phyloP scores from a whole-genome alignment of 2,888 invertebrate genomes.

The Athalia rosae region DNA sequence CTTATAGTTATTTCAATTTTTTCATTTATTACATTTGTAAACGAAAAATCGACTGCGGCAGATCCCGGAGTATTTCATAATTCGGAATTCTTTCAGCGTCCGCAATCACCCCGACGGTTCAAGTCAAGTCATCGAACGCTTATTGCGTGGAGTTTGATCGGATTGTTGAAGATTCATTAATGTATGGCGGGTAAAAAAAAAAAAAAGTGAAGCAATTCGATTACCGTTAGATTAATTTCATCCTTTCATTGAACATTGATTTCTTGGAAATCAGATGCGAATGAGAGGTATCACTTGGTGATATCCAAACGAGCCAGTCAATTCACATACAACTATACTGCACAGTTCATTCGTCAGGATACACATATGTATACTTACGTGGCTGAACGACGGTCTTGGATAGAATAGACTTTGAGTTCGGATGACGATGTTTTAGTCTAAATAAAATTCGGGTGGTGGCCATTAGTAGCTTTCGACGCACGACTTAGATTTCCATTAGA shows the following conservation, averaged over 20 bases:
- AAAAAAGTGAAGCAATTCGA: constrained; percentile 21
- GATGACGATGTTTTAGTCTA: constrained; percentile 8
- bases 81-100: neutral
- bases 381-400: neutral
- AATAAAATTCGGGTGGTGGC: constrained; percentile 31
- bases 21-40: too few species aligned
- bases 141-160: neutral
- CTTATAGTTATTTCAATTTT: too few species aligned
- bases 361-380: constrained; percentile 4
- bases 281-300: neutral
- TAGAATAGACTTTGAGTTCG: constrained; percentile 4
- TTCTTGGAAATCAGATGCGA: constrained; percentile 28
- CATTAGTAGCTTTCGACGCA: constrained; percentile 48
- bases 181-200: neutral
- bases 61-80: too few species aligned
- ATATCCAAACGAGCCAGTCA: neutral
- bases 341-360: neutral
- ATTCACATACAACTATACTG: neutral
- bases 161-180: neutral
- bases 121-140: constrained; percentile 21
- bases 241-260: neutral
- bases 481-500: constrained; percentile 47
- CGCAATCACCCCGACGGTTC: neutral
- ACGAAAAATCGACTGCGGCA: too few species aligned
- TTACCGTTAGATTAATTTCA: constrained; percentile 26